Percentiles rank a stretch among this genome's conserved stretches.
These are phyloP conservation scores for Tyrannus savana DNA, from an alignment of 2,113 vertebrate species.

Conservation along the genomic window DNA sequence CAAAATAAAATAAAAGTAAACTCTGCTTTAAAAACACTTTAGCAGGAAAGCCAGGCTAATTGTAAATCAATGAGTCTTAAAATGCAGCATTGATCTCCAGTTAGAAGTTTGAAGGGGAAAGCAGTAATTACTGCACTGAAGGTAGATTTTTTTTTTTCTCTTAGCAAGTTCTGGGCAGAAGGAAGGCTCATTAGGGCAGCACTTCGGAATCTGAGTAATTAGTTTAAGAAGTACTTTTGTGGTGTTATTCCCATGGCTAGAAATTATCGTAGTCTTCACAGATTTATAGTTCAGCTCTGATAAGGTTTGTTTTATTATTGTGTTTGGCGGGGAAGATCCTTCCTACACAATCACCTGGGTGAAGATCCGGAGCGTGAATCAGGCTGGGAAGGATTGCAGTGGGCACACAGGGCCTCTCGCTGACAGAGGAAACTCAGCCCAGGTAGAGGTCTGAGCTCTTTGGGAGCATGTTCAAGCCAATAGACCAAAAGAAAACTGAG, in stretches of 20 bases:
- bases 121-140: constrained; percentile 83
- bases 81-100: constrained; percentile 91
- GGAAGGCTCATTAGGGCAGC: constrained; percentile 80
- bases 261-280: constrained; percentile 74
- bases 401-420: not conserved
- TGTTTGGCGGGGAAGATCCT: constrained; percentile 37
- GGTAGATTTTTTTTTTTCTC: constrained; percentile 79
- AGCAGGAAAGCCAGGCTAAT: constrained; percentile 87
- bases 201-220: constrained; percentile 80
- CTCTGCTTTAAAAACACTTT: constrained; percentile 83
- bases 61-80: constrained; percentile 95
- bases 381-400: not conserved
- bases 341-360: constrained; percentile 4
- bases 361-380: not conserved
- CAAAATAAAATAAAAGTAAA: constrained; percentile 87
- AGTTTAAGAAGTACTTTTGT: constrained; percentile 85
- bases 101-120: constrained; percentile 87
- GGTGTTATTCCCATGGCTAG: constrained; percentile 78
- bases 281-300: constrained; percentile 71
- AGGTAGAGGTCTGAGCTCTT: not conserved
- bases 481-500: not conserved
- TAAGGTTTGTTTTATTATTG: constrained; percentile 72
- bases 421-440: not conserved
- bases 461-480: not conserved
- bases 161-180: constrained; percentile 79